Base-by-base conservation (phyloP, 2,888 invertebrate species). In the Panzeria rudis region DNA sequence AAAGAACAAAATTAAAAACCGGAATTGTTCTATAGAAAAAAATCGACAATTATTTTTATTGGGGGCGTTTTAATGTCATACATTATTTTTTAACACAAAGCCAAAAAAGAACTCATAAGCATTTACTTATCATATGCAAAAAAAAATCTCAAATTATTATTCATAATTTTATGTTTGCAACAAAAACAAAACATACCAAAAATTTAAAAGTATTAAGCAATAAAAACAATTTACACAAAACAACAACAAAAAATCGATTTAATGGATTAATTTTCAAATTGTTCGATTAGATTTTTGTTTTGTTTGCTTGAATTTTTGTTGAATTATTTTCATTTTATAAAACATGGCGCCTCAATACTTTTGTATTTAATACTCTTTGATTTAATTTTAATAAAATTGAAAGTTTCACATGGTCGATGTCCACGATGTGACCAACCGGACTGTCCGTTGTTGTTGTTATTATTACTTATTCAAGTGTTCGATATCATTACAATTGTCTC, bases 351-450 rank as follows among this genome's bases (percentile, higher is more conserved):
- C 69, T 38, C 17, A 54, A 44, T 44, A 56, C 32, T 66, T 64
- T 75, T 47, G 15, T 35, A 8, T 61, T 25, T 11, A 73, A 73
- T 73, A 62, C 11, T 25, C 23, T 73, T 20, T 47, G 47, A 47
- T 61, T 47, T 66, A 17, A 8, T 54, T 75, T 56, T 29, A 17
- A 47, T 64, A n/a, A 56, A 56, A 50, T 76, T 81, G 56, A 81
- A 81, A 81, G 72, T 80, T 84, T 72, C 76, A 66, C 76, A 66
- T 84, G 50, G 38, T 61, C 47, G 29, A 13, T 76, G 50, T 71
- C 35, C 54, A 71, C 59, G 6, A 41, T 64, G 52, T 47, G 56
- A 59, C 56, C 56, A 2, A 7, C 13, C 35, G 38, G 38, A n/a
- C n/a, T 4, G 66, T 23, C 35, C 44, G 23, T 56, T 47, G 44